These are phyloP conservation scores for Clusia tigrina DNA, from an alignment of 2,888 invertebrate species.

Conservation along the genomic window DNA sequence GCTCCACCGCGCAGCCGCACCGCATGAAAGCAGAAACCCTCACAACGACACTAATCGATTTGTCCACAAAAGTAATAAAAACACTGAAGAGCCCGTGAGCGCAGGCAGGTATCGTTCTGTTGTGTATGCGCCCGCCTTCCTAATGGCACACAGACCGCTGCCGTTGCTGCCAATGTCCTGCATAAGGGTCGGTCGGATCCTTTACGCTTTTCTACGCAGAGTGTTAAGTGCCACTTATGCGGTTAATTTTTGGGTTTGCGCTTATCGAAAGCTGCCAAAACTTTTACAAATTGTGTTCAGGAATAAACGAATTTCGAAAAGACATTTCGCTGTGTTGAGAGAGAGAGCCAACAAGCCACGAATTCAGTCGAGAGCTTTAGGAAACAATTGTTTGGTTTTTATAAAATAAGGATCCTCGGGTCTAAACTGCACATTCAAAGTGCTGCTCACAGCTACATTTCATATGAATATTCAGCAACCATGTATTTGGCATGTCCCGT, in stretches of 20 bases:
- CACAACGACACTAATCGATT: constrained; percentile 4
- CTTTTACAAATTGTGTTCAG: neutral
- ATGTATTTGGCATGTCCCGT: too few species aligned
- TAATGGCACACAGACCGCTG: neutral
- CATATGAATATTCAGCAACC: too few species aligned
- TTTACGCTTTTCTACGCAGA: neutral
- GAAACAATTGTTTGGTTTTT: too few species aligned
- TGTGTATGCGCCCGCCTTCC: too few species aligned
- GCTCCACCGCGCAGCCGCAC: neutral
- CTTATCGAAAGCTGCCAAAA: neutral
- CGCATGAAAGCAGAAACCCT: neutral
- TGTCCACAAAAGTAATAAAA: constrained; percentile 6
- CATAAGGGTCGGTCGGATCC: neutral
- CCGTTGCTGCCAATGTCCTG: neutral
- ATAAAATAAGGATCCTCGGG: too few species aligned
- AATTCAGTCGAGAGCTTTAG: too few species aligned
- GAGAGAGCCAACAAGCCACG: too few species aligned
- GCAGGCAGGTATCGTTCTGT: neutral
- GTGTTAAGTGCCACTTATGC: constrained; percentile 1
- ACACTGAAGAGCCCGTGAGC: neutral
- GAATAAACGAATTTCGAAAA: too few species aligned
- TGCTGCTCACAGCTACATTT: too few species aligned
- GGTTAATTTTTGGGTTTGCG: neutral
- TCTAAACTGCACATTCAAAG: too few species aligned
- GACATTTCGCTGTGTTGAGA: too few species aligned